Conservation (phyloP, 2,888 invertebrate species). For the Ceriagrion tenellum region DNA sequence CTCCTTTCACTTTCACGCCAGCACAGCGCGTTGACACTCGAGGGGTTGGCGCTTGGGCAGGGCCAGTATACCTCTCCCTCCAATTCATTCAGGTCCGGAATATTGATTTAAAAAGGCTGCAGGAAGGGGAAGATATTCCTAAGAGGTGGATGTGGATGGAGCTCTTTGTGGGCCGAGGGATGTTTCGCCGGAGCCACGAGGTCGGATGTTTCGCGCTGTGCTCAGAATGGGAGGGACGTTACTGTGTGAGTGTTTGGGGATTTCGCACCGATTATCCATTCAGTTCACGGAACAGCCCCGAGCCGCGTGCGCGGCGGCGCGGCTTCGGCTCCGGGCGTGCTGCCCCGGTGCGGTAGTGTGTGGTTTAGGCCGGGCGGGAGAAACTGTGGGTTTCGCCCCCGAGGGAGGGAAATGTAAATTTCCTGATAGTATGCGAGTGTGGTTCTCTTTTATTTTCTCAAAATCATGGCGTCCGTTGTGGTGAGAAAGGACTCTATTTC, state of each 20-base stretch:
- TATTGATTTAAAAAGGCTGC: not conserved
- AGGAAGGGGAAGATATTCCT: no score
- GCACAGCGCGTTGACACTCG: not conserved
- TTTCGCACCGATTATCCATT: slow-evolving; percentile 12
- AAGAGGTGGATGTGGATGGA: not conserved
- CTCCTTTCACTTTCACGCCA: not conserved
- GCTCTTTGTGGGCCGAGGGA: not conserved
- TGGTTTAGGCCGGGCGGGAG: no score
- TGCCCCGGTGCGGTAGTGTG: no score
- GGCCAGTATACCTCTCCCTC: not conserved
- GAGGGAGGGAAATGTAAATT: not conserved
- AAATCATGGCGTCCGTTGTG: not conserved
- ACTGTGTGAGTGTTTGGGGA: no score
- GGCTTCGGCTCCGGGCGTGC: no score
- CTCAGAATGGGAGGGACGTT: not conserved
- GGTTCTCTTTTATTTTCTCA: not conserved
- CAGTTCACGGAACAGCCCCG: not conserved
- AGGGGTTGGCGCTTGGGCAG: not conserved
- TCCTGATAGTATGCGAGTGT: not conserved
- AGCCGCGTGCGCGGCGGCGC: not conserved
- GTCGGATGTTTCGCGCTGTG: not conserved
- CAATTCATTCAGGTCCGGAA: not conserved
- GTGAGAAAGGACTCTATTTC: not conserved
- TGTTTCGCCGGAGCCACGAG: not conserved
- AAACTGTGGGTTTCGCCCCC: no score